phyloP scores from a whole-genome alignment of 1,140 invertebrate species.

The Megalonaias nervosa region DNA sequence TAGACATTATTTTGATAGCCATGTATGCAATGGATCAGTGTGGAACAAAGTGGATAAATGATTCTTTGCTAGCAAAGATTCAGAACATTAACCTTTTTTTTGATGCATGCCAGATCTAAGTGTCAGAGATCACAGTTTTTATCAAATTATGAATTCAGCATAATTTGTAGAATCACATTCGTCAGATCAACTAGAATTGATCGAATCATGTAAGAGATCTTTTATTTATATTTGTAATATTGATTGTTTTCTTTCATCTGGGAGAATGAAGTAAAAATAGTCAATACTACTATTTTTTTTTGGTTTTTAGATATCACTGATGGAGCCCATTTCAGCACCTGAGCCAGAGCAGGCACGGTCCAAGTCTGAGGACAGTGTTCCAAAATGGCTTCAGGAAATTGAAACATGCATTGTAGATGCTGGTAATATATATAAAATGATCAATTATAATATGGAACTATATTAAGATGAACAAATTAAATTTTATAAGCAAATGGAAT shows the following conservation, averaged over 20 bases:
- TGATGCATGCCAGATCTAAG: too few relatives aligned
- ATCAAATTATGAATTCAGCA: too few relatives aligned
- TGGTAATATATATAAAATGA: constrained; percentile 9
- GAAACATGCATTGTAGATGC: constrained; percentile 50
- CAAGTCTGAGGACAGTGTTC: constrained; percentile 75
- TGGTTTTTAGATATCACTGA: constrained; percentile 32
- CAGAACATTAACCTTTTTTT: too few relatives aligned
- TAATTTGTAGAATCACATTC: background rate
- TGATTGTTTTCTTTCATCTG: background rate
- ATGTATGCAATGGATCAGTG: too few relatives aligned
- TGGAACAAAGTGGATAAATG: too few relatives aligned
- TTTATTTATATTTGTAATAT: background rate
- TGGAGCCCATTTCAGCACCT: constrained; percentile 31
- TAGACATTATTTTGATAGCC: too few relatives aligned
- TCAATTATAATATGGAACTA: background rate
- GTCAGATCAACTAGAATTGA: background rate
- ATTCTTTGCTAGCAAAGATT: too few relatives aligned
- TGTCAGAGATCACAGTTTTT: too few relatives aligned
- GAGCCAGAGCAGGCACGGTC: constrained; percentile 25
- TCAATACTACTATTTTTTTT: too few relatives aligned
- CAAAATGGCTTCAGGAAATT: constrained; percentile 82
- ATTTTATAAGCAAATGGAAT: too few relatives aligned
- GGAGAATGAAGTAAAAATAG: too few relatives aligned
- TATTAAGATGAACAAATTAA: too few relatives aligned
- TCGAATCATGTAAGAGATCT: background rate